Evolutionary conservation across 2,113 vertebrate genomes (phyloP).

Genomic region (Salvelinus sp.): DNA sequence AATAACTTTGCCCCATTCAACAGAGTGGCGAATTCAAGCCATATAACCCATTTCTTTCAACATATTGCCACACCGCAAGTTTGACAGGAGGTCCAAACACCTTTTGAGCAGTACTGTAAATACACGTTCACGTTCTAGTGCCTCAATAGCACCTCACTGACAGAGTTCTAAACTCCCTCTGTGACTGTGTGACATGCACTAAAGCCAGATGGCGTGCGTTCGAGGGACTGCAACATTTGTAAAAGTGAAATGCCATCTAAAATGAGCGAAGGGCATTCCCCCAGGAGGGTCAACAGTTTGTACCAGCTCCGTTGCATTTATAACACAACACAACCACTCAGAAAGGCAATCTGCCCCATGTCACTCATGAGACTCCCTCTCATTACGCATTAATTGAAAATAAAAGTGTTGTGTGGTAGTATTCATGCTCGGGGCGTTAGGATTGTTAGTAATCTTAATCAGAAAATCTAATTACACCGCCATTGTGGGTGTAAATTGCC

Average conservation of each 20-base stretch:
- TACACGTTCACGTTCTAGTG: neutral
- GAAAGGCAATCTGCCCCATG: conserved; percentile 34
- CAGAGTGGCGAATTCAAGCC: neutral
- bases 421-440: conserved; percentile 51
- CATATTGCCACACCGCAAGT: neutral
- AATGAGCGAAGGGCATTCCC: conserved; percentile 63
- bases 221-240: conserved; percentile 54
- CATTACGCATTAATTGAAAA: conserved; percentile 65
- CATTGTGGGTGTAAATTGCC: conserved; percentile 69
- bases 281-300: conserved; percentile 47
- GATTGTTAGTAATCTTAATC: conserved; percentile 70
- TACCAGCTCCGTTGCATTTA: conserved; percentile 60
- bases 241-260: conserved; percentile 67
- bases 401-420: conserved; percentile 47
- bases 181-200: conserved; percentile 12
- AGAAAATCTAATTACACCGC: conserved; percentile 72
- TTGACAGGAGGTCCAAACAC: neutral
- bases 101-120: neutral
- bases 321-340: conserved; percentile 51
- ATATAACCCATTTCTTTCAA: neutral
- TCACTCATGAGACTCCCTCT: conserved; percentile 33
- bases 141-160: too few relatives aligned
- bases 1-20: neutral
- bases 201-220: conserved; percentile 61
- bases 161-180: neutral